Percentiles rank a stretch among this genome's conserved stretches.
phyloP scores from a whole-genome alignment of 2,113 vertebrate genomes.

The Oncorhynchus keta region DNA sequence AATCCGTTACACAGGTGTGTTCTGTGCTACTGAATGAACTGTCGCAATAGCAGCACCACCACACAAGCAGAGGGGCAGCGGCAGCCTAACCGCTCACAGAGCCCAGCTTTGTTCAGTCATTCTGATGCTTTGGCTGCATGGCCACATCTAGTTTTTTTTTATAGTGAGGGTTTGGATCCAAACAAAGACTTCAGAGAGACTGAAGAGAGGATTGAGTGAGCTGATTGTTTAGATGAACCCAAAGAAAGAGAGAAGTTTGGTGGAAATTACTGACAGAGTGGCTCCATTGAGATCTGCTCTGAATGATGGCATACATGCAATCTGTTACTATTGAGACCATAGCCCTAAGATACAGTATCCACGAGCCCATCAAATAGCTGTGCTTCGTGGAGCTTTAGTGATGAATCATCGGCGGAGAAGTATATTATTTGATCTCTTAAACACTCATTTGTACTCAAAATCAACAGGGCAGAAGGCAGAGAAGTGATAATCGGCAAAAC shows the following conservation, averaged over 20 bases:
- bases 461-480: neutral
- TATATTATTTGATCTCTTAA: neutral
- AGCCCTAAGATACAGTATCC: neutral
- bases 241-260: neutral
- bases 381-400: neutral
- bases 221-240: conserved; percentile 3
- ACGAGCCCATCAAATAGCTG: neutral
- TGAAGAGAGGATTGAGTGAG: neutral
- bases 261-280: neutral
- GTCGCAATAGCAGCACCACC: neutral
- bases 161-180: neutral
- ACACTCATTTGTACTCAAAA: neutral
- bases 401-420: neutral
- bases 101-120: neutral
- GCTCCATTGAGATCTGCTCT: neutral
- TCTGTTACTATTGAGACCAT: neutral
- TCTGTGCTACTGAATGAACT: neutral
- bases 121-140: neutral
- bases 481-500: neutral
- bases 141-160: neutral
- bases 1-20: too few relatives aligned
- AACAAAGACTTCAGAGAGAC: conserved; percentile 20
- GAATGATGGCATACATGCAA: neutral
- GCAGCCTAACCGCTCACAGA: neutral
- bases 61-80: neutral